Conservation (phyloP, 2,113 vertebrate species). For the Syrrhaptes paradoxus region DNA sequence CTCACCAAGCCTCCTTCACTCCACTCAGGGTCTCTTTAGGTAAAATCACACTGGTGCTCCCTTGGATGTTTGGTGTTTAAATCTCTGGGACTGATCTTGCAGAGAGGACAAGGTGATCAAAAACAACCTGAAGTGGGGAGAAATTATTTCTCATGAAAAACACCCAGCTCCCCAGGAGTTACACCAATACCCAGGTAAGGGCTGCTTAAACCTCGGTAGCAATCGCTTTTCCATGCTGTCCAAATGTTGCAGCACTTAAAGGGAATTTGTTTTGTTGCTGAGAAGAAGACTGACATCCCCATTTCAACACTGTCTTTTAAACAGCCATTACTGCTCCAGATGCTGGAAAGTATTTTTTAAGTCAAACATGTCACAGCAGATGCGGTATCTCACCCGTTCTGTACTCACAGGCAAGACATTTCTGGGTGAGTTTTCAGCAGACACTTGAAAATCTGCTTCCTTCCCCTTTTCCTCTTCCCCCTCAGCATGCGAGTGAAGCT, state of each 20-base stretch:
- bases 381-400: neutral
- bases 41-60: neutral
- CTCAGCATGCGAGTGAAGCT: neutral
- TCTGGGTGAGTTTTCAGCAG: neutral
- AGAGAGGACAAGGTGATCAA: neutral
- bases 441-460: neutral
- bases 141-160: neutral
- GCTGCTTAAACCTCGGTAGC: neutral
- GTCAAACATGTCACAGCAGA: neutral
- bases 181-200: neutral
- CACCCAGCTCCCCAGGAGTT: neutral
- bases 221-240: neutral
- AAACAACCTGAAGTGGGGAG: neutral
- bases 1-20: neutral
- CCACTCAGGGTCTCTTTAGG: neutral
- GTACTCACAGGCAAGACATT: neutral
- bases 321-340: neutral
- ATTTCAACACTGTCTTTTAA: neutral
- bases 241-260: neutral
- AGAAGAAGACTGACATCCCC: neutral
- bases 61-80: neutral
- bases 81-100: neutral
- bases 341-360: neutral
- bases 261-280: neutral
- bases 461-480: neutral